A percentile compares a stretch with the other conserved stretches of the same genome.
phyloP scores from a whole-genome alignment of 2,888 invertebrate genomes.

The Cryptophagus acutangulus region DNA sequence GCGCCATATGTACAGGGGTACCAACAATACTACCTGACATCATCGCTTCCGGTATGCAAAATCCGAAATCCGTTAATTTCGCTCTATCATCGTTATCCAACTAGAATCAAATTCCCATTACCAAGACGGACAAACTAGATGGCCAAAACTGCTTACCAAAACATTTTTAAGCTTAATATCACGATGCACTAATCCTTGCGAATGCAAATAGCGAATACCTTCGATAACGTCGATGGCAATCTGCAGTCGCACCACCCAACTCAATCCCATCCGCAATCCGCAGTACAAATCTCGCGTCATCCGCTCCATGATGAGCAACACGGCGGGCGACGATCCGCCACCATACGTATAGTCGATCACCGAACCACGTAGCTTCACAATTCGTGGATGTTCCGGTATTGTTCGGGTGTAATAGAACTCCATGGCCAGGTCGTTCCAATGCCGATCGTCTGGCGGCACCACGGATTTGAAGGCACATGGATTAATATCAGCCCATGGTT shows the following conservation, averaged over 20 bases:
- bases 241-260: conserved; percentile 59
- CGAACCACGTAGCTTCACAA: conserved; percentile 71
- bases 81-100: conserved; percentile 69
- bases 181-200: conserved; percentile 80
- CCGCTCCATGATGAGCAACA: conserved; percentile 74
- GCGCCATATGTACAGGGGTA: conserved; percentile 89
- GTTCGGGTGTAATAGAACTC: conserved; percentile 86
- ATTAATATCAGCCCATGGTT: conserved; percentile 67
- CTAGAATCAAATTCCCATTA: conserved; percentile 35
- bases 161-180: conserved; percentile 90
- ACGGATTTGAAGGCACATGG: conserved; percentile 84
- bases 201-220: conserved; percentile 83
- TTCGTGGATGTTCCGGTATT: conserved; percentile 75
- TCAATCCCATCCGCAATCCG: conserved; percentile 65
- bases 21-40: conserved; percentile 87
- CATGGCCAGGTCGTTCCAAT: conserved; percentile 86
- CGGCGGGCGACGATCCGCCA: conserved; percentile 64
- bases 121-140: neutral
- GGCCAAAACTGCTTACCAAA: conserved; percentile 51
- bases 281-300: conserved; percentile 73
- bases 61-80: conserved; percentile 81
- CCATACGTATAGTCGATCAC: conserved; percentile 74
- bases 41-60: conserved; percentile 86
- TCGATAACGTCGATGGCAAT: conserved; percentile 80
- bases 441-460: conserved; percentile 80